phyloP scores from a whole-genome alignment of 2,888 invertebrate genomes.

The Dusona sp. region DNA sequence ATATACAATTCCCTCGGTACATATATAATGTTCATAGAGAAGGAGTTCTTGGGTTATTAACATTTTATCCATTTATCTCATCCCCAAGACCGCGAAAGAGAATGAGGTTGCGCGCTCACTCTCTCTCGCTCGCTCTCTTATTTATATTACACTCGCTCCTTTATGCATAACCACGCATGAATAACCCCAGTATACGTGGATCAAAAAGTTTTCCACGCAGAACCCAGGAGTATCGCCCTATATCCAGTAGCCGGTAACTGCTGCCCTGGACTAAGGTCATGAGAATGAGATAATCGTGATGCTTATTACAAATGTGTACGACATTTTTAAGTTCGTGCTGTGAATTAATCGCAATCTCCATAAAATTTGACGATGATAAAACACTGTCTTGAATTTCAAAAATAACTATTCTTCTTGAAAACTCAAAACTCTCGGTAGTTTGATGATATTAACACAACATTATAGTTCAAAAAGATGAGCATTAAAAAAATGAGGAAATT shows the following conservation, averaged over 20 bases:
- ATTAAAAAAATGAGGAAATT: neutral
- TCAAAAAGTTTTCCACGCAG: conserved; percentile 61
- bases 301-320: conserved; percentile 15
- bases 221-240: conserved; percentile 19
- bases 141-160: conserved; percentile 44
- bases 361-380: neutral
- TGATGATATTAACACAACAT: neutral
- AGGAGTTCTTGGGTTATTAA: conserved; percentile 65
- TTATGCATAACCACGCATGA: conserved; percentile 69
- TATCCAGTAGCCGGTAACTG: conserved; percentile 4
- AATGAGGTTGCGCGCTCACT: conserved; percentile 20
- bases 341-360: neutral
- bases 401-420: too few species aligned
- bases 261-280: conserved; percentile 27
- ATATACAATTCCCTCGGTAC: neutral
- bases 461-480: neutral
- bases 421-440: too few species aligned
- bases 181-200: conserved; percentile 60
- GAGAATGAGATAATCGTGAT: conserved; percentile 37
- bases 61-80: conserved; percentile 71
- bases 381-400: neutral
- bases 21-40: conserved; percentile 19
- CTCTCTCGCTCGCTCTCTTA: conserved; percentile 1
- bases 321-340: neutral
- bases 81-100: conserved; percentile 26